These are phyloP conservation scores for Seriola dumerili DNA, from an alignment of 2,113 vertebrate genomes.

Conservation along the genomic window DNA sequence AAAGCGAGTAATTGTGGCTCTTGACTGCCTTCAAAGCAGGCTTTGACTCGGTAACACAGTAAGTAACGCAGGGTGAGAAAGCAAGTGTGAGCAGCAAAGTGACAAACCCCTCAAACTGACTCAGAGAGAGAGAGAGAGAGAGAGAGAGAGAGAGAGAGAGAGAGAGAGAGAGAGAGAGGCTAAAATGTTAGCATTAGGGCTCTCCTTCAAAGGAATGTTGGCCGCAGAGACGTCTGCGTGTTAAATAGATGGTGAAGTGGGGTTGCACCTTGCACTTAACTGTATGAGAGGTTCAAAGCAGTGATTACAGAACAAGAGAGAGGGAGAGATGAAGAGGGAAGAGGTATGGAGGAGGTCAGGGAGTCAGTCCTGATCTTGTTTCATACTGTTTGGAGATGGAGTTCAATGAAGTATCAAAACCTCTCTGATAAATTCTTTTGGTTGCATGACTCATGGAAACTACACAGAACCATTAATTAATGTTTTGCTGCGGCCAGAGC, in stretches of 20 bases:
- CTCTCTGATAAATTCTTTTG: slow-evolving; percentile 36
- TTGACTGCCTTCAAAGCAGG: slow-evolving; percentile 76
- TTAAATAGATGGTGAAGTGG: slow-evolving; percentile 53
- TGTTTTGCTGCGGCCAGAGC: slow-evolving; percentile 24
- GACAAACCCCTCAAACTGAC: slow-evolving; percentile 45
- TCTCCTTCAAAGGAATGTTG: slow-evolving; percentile 61
- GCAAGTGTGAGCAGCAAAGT: slow-evolving; percentile 35
- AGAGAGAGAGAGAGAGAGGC: not conserved
- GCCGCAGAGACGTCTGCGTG: slow-evolving; percentile 32
- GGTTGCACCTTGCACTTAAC: slow-evolving; percentile 74
- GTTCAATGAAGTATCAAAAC: slow-evolving; percentile 19
- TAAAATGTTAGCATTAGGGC: slow-evolving; percentile 39
- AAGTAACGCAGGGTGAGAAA: slow-evolving; percentile 62
- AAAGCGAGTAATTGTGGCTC: slow-evolving; percentile 79
- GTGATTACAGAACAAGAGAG: slow-evolving; percentile 60
- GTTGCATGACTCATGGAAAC: slow-evolving; percentile 40
- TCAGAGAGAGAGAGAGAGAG: not conserved
- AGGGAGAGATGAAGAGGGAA: slow-evolving; percentile 31
- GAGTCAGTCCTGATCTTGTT: slow-evolving; percentile 26
- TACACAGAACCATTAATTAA: slow-evolving; percentile 42
- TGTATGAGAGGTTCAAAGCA: slow-evolving; percentile 56
- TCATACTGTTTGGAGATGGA: slow-evolving; percentile 34
- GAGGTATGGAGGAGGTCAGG: slow-evolving; percentile 43
- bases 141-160: not conserved
- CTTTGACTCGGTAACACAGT: slow-evolving; percentile 53